These are phyloP conservation scores for Ischnus inquisitorius DNA, from an alignment of 2,888 invertebrate species.

Conservation along the genomic window DNA sequence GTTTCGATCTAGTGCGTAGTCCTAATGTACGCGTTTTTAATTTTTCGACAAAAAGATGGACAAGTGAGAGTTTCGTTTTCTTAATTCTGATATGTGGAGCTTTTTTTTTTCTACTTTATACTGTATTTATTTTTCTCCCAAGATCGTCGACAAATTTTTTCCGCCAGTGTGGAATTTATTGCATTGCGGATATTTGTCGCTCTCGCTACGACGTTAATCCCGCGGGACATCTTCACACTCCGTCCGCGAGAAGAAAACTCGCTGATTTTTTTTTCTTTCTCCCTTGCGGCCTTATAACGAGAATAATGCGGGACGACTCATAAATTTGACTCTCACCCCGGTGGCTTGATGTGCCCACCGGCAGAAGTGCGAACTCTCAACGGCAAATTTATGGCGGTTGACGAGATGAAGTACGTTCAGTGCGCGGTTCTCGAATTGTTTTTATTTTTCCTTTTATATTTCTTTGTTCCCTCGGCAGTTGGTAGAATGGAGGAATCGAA, in stretches of 20 bases:
- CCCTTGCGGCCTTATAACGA: constrained; percentile 32
- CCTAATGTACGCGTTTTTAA: background rate
- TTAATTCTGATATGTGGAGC: background rate
- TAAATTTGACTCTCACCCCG: constrained; percentile 42
- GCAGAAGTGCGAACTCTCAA: constrained; percentile 29
- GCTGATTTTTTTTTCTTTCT: constrained; percentile 19
- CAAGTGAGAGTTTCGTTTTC: background rate
- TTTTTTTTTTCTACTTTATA: constrained; percentile 14
- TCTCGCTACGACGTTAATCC: constrained; percentile 48
- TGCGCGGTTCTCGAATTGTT: background rate
- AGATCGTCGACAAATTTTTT: constrained; percentile 30
- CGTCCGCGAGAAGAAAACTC: constrained; percentile 7
- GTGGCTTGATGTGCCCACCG: constrained; percentile 3
- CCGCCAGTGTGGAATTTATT: constrained; percentile 47
- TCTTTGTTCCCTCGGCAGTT: background rate
- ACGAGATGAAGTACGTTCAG: constrained; percentile 22
- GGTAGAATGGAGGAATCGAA: no score
- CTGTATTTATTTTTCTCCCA: constrained; percentile 4
- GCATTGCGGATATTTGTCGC: constrained; percentile 40
- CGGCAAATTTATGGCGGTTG: constrained; percentile 41
- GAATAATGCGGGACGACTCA: constrained; percentile 47
- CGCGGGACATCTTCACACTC: constrained; percentile 19
- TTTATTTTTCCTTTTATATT: background rate
- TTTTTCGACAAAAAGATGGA: no score
- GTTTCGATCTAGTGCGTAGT: background rate